Evolutionary conservation across 1,140 invertebrate species (phyloP).

Genomic region (Melipona quadrifasciata): DNA sequence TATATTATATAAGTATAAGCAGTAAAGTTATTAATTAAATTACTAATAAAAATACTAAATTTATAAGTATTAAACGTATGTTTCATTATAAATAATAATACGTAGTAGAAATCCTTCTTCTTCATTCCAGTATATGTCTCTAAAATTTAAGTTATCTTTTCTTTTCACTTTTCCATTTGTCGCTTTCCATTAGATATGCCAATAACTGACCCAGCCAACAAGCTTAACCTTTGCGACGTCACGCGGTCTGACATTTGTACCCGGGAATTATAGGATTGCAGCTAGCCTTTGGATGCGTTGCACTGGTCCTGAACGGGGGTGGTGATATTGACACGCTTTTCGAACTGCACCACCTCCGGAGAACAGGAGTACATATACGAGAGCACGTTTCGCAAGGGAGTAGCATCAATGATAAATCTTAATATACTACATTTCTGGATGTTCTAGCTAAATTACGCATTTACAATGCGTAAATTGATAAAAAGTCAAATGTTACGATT

Average conservation of each 20-base stretch:
- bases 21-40: not conserved
- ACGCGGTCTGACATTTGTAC: constrained; percentile 74
- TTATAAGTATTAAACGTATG: not conserved
- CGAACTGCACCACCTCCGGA: constrained; percentile 71
- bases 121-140: not conserved
- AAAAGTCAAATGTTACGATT: not conserved
- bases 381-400: not conserved
- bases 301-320: constrained; percentile 64
- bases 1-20: not conserved
- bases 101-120: not conserved
- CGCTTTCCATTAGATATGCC: not conserved
- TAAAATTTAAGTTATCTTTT: not conserved
- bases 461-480: not conserved
- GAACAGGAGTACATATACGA: constrained; percentile 73
- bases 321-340: constrained; percentile 74
- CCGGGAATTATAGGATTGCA: constrained; percentile 71
- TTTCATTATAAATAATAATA: not conserved
- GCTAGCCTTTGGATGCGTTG: constrained; percentile 27
- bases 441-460: not conserved
- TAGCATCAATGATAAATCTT: constrained; percentile 6
- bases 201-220: constrained; percentile 67
- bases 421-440: not conserved
- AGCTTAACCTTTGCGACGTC: constrained; percentile 79
- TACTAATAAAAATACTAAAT: not conserved
- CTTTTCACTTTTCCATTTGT: too few species aligned